Base-by-base conservation (phyloP, 2,888 invertebrate genomes). In the Pyrrhia umbra region DNA sequence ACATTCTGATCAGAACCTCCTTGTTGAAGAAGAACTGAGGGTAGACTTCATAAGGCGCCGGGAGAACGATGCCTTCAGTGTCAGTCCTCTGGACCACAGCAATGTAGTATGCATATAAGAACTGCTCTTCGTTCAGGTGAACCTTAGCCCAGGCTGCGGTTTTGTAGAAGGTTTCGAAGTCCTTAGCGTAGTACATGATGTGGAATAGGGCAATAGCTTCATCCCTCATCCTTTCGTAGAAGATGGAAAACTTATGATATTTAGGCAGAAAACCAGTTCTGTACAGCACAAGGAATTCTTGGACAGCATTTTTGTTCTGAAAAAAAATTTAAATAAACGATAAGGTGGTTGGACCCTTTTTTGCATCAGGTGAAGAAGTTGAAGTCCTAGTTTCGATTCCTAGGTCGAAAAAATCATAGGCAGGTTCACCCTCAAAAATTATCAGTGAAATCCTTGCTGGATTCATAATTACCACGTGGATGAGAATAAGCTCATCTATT, bases 21-120 rank as follows among this genome's bases (percentile, higher is more conserved):
- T 92, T 87, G 85, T 96, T 96, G 70, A 96, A 95, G 93, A 96
- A 97, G 75, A 95, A 95, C 84, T 96, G 95, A 0, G 97, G 97
- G 77, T 95, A 92, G 27, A 96, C 90, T 92, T 97, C 97, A 80
- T 97, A 96, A n/a, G 96, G 93, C 2, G 97, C 96, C 2, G 97
- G 97, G 37, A 97, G 80, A 16, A 95, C 95, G 27, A 97, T 86
- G 56, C 95, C 95, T 50, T 90, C 88, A 57, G 95, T 94, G 77
- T 96, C 96, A 1, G 91, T 80, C 49, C 96, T 96, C 79, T 96
- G 96, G 20, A 96, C 82, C 6, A 96, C 85, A 39, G 96, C 96
- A 10, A 96, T 93, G 77, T 95, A 95, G 82, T 96, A 92, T 4
- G 96, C 93, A 82, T 97, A 96, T 4, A 95, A 84, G 90, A 96